Evolutionary conservation across 2,113 vertebrate species (phyloP), one percentile per base, ranked within the genome.

Genomic region (Raja brachyura): DNA sequence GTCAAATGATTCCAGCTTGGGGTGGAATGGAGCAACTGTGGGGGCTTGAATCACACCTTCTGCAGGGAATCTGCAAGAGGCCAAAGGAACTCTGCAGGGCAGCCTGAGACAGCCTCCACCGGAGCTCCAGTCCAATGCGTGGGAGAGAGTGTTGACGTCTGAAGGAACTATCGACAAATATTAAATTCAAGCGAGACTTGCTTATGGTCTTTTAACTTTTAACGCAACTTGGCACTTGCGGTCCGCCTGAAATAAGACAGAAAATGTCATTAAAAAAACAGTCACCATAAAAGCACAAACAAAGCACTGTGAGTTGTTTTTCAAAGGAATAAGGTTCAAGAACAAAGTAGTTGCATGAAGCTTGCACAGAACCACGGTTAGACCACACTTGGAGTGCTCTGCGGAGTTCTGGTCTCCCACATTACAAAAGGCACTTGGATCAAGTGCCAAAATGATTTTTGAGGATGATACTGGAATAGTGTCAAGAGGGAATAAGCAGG

Each of bases 21-120:
- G 66, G 66, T 39, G 31, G 88, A 18, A 70, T 39, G 88, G 88
- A 92, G 70, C 66, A 18, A 90, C 86, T 68, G 86, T 68, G 66
- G 68, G 31, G 13, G 88, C 31, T 70, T 92, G 88, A 48, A 48
- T 73, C 88, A 73, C 88, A 68, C 88, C 88, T 92, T 73, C 39
- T 48, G 66, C 31, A 48, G 20, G 20, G 83, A 25, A 59, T 61
- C 4, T 63, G 11, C 2, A n/a, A 16, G 83, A 48, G 25, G 66
- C 86, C 61, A 39, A 7, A 90, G 61, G 86, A 68, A 66, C 5
- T 68, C 63, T 63, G 61, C 3, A 39, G 59, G 28, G 4, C 11
- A 9, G 61, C 6, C 33, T 70, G 56, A 2, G 10, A n/a, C n/a
- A 22, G 61, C 66, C 88, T 92, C 88, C 66, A 20, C 39, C 3